Evolutionary conservation across 2,888 invertebrate genomes (phyloP), one percentile per base, ranked within the genome.

Genomic region (Agrenia bidenticulata): DNA sequence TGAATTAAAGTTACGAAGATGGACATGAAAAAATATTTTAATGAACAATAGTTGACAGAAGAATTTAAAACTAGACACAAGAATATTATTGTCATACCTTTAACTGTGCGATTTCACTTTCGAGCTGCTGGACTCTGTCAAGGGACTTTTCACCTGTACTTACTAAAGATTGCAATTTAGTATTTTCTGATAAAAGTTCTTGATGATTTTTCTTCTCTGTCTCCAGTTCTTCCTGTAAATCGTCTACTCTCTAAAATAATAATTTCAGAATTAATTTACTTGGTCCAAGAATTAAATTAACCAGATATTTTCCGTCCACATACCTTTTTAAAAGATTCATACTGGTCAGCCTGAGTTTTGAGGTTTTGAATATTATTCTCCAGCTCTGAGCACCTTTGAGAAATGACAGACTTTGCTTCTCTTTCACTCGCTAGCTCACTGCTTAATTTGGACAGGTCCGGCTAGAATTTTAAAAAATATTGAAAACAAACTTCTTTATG

Each of bases 311-410:
- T n/a, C n/a, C n/a, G n/a, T n/a, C n/a, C n/a, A n/a, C n/a, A n/a
- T 57, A 67, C 67, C 54, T 51, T 67, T 64, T 53, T 45, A 23
- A 64, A 41, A 39, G 57, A 49, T 53, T 63, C 67, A 45, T 39
- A 49, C 60, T 67, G 64, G 37, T 64, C 64, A 55, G 61, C 56
- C 49, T 67, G 67, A 45, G 64, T 67, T 53, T 65, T 68, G 42
- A 68, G 49, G 51, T 68, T 68, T 63, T 68, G 60, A 50, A 65
- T 54, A 62, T 68, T 68, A 58, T 63, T 68, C 49, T 68, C 68
- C 56, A 68, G 59, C 51, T 68, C 68, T 32, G 64, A 64, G 63
- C 64, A 67, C 64, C 68, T 50, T 63, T 68, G 65, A 17, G 50
- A 57, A 32, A 68, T 53, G 41, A 68, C 68, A 65, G 63, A 62